Base-by-base conservation (phyloP, 2,797 vertebrate species). In the Dryobates pubescens region DNA sequence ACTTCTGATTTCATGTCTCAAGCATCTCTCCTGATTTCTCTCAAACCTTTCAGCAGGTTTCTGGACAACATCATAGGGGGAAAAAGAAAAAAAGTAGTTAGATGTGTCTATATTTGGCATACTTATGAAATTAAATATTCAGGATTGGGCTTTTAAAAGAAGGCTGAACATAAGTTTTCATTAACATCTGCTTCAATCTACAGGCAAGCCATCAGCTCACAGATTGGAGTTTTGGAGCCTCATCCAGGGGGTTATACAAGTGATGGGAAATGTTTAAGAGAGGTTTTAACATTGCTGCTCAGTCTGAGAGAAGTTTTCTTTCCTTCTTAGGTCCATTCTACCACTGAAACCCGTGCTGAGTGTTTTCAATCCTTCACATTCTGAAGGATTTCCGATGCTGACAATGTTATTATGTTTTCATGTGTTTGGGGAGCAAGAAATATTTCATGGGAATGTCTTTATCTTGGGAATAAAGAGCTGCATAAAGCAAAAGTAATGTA, bases 31-130 rank as follows among this genome's bases (percentile, higher is more conserved):
- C 27, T 38, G 41, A 90, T 77, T 84, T 90, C n/a, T 15, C 65
- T 82, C 69, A 92, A 88, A 82, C 9, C 8, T 87, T 78, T 69
- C 72, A 75, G 41, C 34, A 86, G 77, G 29, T 62, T 94, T 91
- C 68, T 95, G 81, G 45, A 41, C 63, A 54, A 17, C 8, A 71
- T 68, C 45, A 77, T 1, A 91, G n/a, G 32, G 43, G 47, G 72
- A 29, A 68, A 17, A 53, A 8, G 0, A 53, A 75, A n/a, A 64
- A 17, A 56, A 8, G 0, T 36, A 9, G 3, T 51, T 87, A 69
- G 23, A 74, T 78, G 17, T 80, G 63, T 43, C 84, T 59, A 27
- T 57, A 88, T 90, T 70, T 63, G 78, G 54, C 2, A 0, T 22
- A 43, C 19, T 82, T 77, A 41, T 54, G 47, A 63, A 89, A 86